phyloP scores from a whole-genome alignment of 2,888 invertebrate genomes.

The Pharmacophagus antenor region DNA sequence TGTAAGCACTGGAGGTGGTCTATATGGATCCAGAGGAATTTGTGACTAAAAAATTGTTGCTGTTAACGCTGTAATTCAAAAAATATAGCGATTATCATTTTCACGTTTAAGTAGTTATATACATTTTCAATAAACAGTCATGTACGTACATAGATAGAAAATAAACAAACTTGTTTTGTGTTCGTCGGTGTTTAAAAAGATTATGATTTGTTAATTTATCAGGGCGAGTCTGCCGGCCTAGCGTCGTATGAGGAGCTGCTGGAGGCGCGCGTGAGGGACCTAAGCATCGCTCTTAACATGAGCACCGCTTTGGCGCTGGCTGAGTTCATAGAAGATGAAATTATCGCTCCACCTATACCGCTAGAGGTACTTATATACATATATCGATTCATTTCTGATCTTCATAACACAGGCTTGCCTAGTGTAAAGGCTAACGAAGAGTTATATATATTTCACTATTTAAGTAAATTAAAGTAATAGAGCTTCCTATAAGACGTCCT shows the following conservation, averaged over 20 bases:
- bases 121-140: too few species aligned
- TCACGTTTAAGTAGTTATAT: too few species aligned
- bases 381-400: background rate
- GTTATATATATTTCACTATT: too few species aligned
- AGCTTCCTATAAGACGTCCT: too few species aligned
- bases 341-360: constrained; percentile 89
- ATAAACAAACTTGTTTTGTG: background rate
- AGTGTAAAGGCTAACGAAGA: too few species aligned
- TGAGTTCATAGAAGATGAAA: constrained; percentile 93
- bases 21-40: too few species aligned
- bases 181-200: background rate
- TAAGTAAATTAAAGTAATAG: too few species aligned
- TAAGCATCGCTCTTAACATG: constrained; percentile 86
- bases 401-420: background rate
- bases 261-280: constrained; percentile 83
- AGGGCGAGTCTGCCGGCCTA: constrained; percentile 57
- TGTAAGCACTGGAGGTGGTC: too few species aligned
- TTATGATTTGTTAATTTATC: constrained; percentile 5
- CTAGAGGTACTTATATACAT: constrained; percentile 81
- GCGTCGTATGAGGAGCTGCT: constrained; percentile 76
- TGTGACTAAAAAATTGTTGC: too few species aligned
- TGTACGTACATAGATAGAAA: too few species aligned
- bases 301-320: constrained; percentile 90
- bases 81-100: too few species aligned
- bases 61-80: too few species aligned